Base-by-base conservation (phyloP, 2,888 invertebrate species). In the Sicus ferrugineus region DNA sequence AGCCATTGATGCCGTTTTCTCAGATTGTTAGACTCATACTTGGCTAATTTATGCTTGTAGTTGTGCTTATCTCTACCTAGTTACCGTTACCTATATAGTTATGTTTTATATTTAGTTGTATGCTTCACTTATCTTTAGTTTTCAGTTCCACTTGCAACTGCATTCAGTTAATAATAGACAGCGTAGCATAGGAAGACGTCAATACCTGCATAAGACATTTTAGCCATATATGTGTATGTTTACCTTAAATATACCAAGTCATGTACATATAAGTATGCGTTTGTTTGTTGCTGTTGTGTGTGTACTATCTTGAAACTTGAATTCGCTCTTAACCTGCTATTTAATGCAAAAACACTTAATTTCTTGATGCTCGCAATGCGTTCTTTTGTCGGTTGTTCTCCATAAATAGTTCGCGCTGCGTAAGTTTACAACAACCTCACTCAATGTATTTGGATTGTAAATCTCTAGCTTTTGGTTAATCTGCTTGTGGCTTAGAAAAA, bases 151-250 rank as follows among this genome's bases (percentile, higher is more conserved):
- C 70, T 74, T 74, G 81, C 76, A 73, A 68, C 69, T 73, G 69
- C 72, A 72, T 72, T 74, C 80, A 84, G 83, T 84, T 83, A 83
- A 83, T 85, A 85, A 85, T 85, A 85, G 85, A 85, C 85, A 85
- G 85, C 85, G 85, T 85, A 85, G 85, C 85, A 85, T 85, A 85
- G 85, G 85, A 85, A 85, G 85, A 85, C 85, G 85, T 85, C 85
- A 85, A 85, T 85, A 85, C 85, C 85, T 85, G 85, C 85, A 85
- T 85, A 85, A 85, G 85, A 85, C 85, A 85, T 85, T 84, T 82
- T 85, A 84, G 84, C 85, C 84, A 84, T 84, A 80, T 82, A 79
- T 80, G 26, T 52, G 26, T 52, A 31, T 59, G 34, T 38, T n/a
- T 34, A 59, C 11, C 16, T 38, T 21, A 42, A 21, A 56, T 67